These are phyloP conservation scores for Fundulus diaphanus DNA, from an alignment of 2,797 vertebrate genomes.

Conservation along the genomic window DNA sequence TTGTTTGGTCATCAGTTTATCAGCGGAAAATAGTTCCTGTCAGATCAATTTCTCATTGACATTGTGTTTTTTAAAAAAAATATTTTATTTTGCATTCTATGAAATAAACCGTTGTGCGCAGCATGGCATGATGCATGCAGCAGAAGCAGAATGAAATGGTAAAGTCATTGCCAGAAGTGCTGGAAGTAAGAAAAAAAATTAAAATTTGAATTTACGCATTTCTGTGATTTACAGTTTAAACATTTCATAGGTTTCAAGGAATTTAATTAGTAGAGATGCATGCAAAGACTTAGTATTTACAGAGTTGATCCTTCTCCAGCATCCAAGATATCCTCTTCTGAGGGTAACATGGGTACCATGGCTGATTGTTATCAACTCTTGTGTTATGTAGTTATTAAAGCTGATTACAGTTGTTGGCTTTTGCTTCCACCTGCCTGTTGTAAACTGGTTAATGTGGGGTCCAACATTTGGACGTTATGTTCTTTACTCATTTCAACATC, in stretches of 20 bases:
- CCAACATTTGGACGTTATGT: no score
- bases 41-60: no score
- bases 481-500: no score
- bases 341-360: no score
- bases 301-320: not conserved
- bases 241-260: not conserved
- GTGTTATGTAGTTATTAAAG: no score
- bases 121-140: not conserved
- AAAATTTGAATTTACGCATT: not conserved
- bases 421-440: no score
- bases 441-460: no score
- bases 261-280: not conserved
- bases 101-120: not conserved
- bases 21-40: not conserved
- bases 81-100: not conserved
- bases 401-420: no score
- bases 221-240: not conserved
- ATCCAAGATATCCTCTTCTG: not conserved
- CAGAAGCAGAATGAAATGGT: not conserved
- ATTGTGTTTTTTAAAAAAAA: no score
- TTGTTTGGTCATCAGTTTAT: not conserved
- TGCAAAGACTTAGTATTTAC: no score
- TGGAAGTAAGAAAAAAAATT: not conserved
- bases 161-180: not conserved
- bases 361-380: no score